Conservation (phyloP, 2,113 vertebrate species). For the Larimichthys polyactis region DNA sequence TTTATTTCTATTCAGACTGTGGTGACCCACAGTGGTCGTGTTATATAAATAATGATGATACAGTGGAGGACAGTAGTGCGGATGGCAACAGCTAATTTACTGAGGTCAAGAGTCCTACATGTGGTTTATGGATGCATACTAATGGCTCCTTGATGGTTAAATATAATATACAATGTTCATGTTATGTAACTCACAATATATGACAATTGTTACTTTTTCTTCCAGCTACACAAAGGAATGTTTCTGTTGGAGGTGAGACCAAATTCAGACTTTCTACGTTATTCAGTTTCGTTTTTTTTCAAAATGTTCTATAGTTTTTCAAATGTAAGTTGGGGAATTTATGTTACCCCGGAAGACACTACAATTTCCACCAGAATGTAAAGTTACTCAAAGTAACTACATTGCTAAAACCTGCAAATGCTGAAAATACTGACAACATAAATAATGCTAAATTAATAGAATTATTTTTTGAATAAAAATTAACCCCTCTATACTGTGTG, state of each 20-base stretch:
- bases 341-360: neutral
- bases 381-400: neutral
- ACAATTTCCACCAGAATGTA: neutral
- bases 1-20: neutral
- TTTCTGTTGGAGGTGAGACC: neutral
- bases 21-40: neutral
- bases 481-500: neutral
- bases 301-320: neutral
- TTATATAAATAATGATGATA: neutral
- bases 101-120: neutral
- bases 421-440: neutral
- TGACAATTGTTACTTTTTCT: neutral
- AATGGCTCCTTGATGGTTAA: neutral
- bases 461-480: slow-evolving; percentile 5
- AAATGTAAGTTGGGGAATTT: neutral
- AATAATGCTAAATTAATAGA: neutral
- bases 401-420: neutral
- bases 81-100: neutral
- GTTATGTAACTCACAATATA: neutral
- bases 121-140: too few species aligned
- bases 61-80: neutral
- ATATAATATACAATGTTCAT: neutral
- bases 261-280: neutral
- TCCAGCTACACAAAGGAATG: neutral
- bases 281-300: neutral